phyloP scores from a whole-genome alignment of 2,797 vertebrate species.

The Anguilla marmorata region DNA sequence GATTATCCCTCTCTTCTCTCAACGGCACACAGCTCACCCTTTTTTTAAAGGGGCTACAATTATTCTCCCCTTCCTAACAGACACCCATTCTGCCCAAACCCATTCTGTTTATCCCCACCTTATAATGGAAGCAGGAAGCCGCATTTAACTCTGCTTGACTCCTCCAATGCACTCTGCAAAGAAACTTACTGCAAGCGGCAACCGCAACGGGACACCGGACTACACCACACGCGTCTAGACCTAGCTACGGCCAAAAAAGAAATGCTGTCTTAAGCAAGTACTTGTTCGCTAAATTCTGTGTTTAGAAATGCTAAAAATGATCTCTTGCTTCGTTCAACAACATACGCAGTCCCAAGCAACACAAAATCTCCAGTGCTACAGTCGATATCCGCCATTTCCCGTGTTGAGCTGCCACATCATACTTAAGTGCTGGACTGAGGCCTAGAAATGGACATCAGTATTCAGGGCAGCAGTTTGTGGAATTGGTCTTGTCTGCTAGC shows the following conservation, averaged over 20 bases:
- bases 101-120: neutral
- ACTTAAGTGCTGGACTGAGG: neutral
- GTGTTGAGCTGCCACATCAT: neutral
- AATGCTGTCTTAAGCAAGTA: neutral
- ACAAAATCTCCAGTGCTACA: neutral
- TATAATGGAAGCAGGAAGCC: neutral
- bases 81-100: neutral
- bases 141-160: neutral
- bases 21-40: neutral
- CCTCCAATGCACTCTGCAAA: neutral
- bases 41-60: neutral
- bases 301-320: neutral
- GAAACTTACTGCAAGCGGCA: neutral
- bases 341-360: neutral
- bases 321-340: slow-evolving; percentile 1
- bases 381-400: neutral
- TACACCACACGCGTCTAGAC: neutral
- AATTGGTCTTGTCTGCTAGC: neutral
- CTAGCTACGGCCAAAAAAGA: neutral
- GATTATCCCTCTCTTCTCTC: neutral
- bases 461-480: neutral
- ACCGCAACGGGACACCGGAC: neutral
- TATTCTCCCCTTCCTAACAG: neutral
- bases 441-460: slow-evolving; percentile 5
- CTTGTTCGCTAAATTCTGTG: neutral